Percentiles rank a stretch among this genome's conserved stretches.
Conservation (phyloP, 2,888 invertebrate genomes). For the Timandra comae region DNA sequence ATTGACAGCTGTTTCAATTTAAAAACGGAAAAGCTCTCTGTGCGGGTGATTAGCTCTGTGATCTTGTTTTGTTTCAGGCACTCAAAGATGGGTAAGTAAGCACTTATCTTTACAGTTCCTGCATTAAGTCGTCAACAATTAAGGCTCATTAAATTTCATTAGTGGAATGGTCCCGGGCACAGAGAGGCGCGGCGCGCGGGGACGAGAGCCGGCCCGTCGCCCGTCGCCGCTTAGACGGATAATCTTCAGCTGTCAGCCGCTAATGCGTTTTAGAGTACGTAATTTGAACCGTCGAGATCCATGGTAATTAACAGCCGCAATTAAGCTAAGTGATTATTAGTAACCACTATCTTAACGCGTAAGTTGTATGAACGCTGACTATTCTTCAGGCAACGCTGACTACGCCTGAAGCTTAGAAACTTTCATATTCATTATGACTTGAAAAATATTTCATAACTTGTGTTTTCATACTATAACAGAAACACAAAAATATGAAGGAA, state of each 20-base stretch:
- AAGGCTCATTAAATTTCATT: slow-evolving; percentile 76
- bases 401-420: too few relatives aligned
- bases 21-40: slow-evolving; percentile 30
- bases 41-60: slow-evolving; percentile 22
- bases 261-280: slow-evolving; percentile 78
- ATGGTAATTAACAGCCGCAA: slow-evolving; percentile 73
- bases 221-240: slow-evolving; percentile 72
- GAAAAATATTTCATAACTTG: too few relatives aligned
- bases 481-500: slow-evolving; percentile 28
- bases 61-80: slow-evolving; percentile 53
- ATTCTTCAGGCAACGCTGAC: too few relatives aligned
- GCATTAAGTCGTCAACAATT: slow-evolving; percentile 75
- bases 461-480: too few relatives aligned
- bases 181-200: slow-evolving; percentile 35
- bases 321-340: slow-evolving; percentile 75
- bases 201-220: slow-evolving; percentile 37
- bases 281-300: slow-evolving; percentile 76
- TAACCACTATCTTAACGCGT: slow-evolving; percentile 50
- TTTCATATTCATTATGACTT: background rate
- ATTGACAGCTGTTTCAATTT: slow-evolving; percentile 19
- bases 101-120: slow-evolving; percentile 66
- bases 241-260: slow-evolving; percentile 75
- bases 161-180: slow-evolving; percentile 57
- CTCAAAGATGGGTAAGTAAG: slow-evolving; percentile 45
- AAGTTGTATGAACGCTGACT: slow-evolving; percentile 34